These are phyloP conservation scores for Sycobia sp. DNA, from an alignment of 1,140 invertebrate genomes.

Conservation along the genomic window DNA sequence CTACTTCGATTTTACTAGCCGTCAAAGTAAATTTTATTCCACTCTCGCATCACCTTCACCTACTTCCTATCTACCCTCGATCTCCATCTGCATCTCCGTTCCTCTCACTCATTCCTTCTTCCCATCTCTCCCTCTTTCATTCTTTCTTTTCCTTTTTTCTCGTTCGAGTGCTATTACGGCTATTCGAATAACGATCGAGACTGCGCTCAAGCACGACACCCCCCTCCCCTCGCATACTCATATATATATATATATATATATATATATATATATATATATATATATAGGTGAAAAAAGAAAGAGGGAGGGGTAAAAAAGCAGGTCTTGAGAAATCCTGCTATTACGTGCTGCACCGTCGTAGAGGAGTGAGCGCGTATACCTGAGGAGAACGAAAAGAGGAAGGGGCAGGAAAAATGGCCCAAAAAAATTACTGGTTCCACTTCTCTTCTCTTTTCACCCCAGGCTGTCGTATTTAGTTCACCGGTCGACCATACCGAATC, in stretches of 20 bases:
- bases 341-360: no score
- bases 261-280: no score
- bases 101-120: not conserved
- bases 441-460: no score
- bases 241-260: no score
- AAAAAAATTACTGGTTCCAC: no score
- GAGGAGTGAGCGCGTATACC: no score
- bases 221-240: no score
- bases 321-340: no score
- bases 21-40: conserved; percentile 32
- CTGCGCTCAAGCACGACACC: not conserved
- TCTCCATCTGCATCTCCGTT: not conserved
- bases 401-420: no score
- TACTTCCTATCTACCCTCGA: conserved; percentile 21
- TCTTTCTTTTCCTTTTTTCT: conserved; percentile 7
- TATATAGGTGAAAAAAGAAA: not conserved
- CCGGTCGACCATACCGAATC: no score
- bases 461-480: no score
- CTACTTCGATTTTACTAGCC: conserved; percentile 23
- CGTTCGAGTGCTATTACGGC: conserved; percentile 23
- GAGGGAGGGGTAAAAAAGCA: no score
- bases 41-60: conserved; percentile 21
- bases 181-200: conserved; percentile 22
- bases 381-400: not conserved
- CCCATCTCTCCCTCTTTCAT: conserved; percentile 7